Evolutionary conservation across 2,888 invertebrate species (phyloP), one percentile per base, ranked within the genome.

Genomic region (Carabus problematicus): DNA sequence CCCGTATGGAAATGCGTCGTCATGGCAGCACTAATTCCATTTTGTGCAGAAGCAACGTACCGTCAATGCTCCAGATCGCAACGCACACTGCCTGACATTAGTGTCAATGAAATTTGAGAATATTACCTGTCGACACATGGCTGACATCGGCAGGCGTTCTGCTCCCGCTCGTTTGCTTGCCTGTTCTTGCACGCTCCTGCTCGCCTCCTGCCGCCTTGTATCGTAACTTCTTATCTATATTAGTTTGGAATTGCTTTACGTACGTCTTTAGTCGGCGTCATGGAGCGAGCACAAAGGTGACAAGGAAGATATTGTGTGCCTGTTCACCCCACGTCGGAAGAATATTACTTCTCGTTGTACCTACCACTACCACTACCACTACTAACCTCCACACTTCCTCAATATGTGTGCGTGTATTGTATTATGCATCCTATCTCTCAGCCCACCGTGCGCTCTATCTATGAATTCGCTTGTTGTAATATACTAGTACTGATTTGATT

Each of bases 171-270:
- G 29, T 6, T 29, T 2, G 29, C 6, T 29, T 29, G 29, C 29
- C 6, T 29, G 6, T 29, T 29, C 29, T 6, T 29, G 29, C 29
- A 29, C 29, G 29, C 29, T 29, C 29, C 29, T 29, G 29, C 6
- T 29, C 6, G 29, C 29, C 29, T 29, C 29, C 29, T 29, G 52
- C 16, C 41, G 41, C 58, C 11, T 43, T 66, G 59, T 54, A 67
- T 59, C 58, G 66, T 66, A 66, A 66, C 66, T 66, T 67, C 60
- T 67, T 67, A 67, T 67, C 67, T 67, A 67, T 67, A 67, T 67
- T 67, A 67, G 67, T 59, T 67, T 67, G 54, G 54, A 67, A 67
- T 67, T 67, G 67, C 67, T 67, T 67, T 60, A 67, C 67, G 67
- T 52, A 54, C 67, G 60, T 60, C 67, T 67, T 67, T 60, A 67